phyloP scores from a whole-genome alignment of 2,113 vertebrate species.

The Trichomycterus rosablanca region DNA sequence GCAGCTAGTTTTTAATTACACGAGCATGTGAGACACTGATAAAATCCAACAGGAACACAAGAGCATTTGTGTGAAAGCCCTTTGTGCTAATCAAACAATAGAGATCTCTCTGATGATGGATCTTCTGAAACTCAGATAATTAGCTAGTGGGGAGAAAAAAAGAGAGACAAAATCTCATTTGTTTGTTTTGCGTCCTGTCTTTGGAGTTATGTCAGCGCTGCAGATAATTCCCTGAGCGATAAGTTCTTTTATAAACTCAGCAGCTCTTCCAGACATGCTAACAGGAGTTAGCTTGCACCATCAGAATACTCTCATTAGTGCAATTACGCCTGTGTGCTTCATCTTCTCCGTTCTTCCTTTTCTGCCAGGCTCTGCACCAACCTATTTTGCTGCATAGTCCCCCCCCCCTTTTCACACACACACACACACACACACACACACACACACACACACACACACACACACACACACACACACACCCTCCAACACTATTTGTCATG shows the following conservation, averaged over 20 bases:
- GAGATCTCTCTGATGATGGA: slow-evolving; percentile 31
- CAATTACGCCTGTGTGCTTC: slow-evolving; percentile 48
- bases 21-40: slow-evolving; percentile 19
- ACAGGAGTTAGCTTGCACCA: slow-evolving; percentile 50
- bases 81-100: slow-evolving; percentile 32
- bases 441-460: too few species aligned
- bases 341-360: slow-evolving; percentile 58
- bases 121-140: slow-evolving; percentile 29
- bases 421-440: too few species aligned
- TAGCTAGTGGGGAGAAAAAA: slow-evolving; percentile 10
- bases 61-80: slow-evolving; percentile 34
- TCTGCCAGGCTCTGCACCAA: slow-evolving; percentile 71
- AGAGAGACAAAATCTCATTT: slow-evolving; percentile 1
- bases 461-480: slow-evolving; percentile 72
- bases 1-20: slow-evolving; percentile 33
- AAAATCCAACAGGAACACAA: slow-evolving; percentile 22
- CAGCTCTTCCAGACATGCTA: slow-evolving; percentile 27
- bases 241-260: slow-evolving; percentile 8
- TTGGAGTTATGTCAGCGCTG: slow-evolving; percentile 34
- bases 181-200: slow-evolving; percentile 26
- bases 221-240: slow-evolving; percentile 10
- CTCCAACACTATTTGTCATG: slow-evolving; percentile 94
- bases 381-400: slow-evolving; percentile 84
- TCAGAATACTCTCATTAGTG: slow-evolving; percentile 54
- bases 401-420: slow-evolving; percentile 70